Percentiles rank a stretch among this genome's conserved stretches.
Evolutionary conservation across 2,888 invertebrate species (phyloP).

Genomic region (Philopedon plagiatum): DNA sequence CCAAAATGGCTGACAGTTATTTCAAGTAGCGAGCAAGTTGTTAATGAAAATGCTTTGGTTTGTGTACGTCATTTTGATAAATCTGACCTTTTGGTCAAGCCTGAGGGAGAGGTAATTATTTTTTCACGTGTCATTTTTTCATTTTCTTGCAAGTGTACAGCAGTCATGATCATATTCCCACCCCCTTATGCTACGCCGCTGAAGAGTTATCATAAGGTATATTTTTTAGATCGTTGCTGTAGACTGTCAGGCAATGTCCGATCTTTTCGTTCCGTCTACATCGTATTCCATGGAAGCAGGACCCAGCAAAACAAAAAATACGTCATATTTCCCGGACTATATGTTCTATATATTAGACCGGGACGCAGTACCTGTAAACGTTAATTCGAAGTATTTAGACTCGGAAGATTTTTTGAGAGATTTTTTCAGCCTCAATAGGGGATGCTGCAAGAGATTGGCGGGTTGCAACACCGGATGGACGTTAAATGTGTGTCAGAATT

Average conservation of each 20-base stretch:
- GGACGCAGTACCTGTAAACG: slow-evolving; percentile 30
- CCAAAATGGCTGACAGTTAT: slow-evolving; percentile 48
- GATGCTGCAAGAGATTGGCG: neutral
- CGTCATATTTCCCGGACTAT: slow-evolving; percentile 41
- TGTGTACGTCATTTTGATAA: slow-evolving; percentile 43
- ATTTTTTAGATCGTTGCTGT: slow-evolving; percentile 6
- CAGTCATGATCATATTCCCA: too few relatives aligned
- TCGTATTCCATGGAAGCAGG: neutral
- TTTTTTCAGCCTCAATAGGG: neutral
- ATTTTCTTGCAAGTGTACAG: too few relatives aligned
- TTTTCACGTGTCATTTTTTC: too few relatives aligned
- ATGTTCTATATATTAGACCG: slow-evolving; percentile 45
- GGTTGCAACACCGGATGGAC: neutral
- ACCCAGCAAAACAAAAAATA: neutral
- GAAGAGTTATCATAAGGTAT: too few relatives aligned
- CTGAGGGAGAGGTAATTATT: neutral
- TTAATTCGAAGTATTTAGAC: neutral
- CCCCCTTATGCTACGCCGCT: too few relatives aligned
- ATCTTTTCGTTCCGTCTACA: neutral
- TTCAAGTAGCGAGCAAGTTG: slow-evolving; percentile 44
- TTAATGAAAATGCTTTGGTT: slow-evolving; percentile 38
- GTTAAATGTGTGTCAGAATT: neutral
- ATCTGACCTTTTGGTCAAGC: neutral
- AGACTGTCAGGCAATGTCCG: neutral
- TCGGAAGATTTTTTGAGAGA: neutral